A percentile compares a stretch with the other conserved stretches of the same genome.
Evolutionary conservation across 2,888 invertebrate genomes (phyloP).

Genomic region (Pyrochroa serraticornis): DNA sequence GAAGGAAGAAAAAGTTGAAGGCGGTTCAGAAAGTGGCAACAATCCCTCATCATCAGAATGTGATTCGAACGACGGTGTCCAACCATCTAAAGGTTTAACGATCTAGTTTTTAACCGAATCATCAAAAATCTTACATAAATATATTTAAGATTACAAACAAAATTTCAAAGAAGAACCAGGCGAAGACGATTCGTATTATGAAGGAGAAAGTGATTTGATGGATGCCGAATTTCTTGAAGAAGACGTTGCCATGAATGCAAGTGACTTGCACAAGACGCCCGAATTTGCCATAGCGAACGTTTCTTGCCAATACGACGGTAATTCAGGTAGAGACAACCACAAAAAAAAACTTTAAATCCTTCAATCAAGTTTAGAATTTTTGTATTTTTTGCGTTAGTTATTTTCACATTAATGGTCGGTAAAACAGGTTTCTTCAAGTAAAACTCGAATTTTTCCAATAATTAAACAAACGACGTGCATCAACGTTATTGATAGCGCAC

Average conservation of each 20-base stretch:
- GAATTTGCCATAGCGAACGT: conserved; percentile 67
- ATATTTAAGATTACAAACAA: conserved; percentile 28
- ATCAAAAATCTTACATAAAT: no score
- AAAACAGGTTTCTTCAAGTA: not conserved
- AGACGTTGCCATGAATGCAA: conserved; percentile 48
- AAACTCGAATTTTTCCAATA: no score
- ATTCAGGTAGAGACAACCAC: conserved; percentile 44
- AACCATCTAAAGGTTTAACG: conserved; percentile 43
- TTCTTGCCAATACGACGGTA: conserved; percentile 67
- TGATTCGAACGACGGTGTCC: conserved; percentile 55
- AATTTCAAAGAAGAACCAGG: conserved; percentile 48
- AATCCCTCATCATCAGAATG: conserved; percentile 55
- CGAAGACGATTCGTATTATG: conserved; percentile 54
- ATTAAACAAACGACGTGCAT: not conserved
- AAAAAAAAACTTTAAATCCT: conserved; percentile 5
- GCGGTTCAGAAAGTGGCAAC: conserved; percentile 44
- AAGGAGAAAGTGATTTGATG: conserved; percentile 55
- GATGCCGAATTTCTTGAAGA: conserved; percentile 57
- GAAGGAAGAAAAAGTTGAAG: conserved; percentile 48
- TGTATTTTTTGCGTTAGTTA: no score
- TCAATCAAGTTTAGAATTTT: no score
- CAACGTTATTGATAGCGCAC: no score
- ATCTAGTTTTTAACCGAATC: not conserved
- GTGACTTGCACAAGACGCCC: conserved; percentile 42
- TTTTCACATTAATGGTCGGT: no score